phyloP scores from a whole-genome alignment of 2,888 invertebrate genomes.

The Serripes groenlandicus region DNA sequence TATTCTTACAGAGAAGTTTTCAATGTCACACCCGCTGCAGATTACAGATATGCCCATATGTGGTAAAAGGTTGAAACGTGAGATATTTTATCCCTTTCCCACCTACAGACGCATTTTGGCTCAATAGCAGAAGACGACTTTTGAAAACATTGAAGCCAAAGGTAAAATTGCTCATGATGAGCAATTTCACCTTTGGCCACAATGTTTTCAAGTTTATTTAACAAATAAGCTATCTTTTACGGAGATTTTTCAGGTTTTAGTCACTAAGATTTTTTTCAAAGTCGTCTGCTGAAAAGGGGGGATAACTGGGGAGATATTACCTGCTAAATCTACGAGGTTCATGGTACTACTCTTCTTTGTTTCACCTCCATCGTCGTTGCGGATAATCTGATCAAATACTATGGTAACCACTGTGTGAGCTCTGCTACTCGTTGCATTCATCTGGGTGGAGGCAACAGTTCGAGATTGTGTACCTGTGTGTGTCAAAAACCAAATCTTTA shows the following conservation, averaged over 20 bases:
- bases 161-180: too few species aligned
- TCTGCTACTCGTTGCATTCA: conserved; percentile 87
- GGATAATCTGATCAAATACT: conserved; percentile 86
- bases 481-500: too few species aligned
- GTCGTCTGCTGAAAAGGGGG: too few species aligned
- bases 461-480: conserved; percentile 86
- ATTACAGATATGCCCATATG: neutral
- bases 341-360: conserved; percentile 86
- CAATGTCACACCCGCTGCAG: too few species aligned
- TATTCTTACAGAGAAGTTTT: too few species aligned
- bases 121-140: neutral
- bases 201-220: too few species aligned
- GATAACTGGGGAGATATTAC: conserved; percentile 69
- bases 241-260: too few species aligned
- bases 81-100: neutral
- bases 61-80: neutral
- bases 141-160: too few species aligned
- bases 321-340: conserved; percentile 86
- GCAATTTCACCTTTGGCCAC: too few species aligned
- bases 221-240: too few species aligned
- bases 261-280: too few species aligned
- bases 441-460: conserved; percentile 87
- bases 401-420: conserved; percentile 87
- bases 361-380: conserved; percentile 81
- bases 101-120: neutral